Percentiles rank a stretch among this genome's conserved stretches.
Conservation (phyloP, 2,888 invertebrate genomes). For the Acrocera orbiculus region DNA sequence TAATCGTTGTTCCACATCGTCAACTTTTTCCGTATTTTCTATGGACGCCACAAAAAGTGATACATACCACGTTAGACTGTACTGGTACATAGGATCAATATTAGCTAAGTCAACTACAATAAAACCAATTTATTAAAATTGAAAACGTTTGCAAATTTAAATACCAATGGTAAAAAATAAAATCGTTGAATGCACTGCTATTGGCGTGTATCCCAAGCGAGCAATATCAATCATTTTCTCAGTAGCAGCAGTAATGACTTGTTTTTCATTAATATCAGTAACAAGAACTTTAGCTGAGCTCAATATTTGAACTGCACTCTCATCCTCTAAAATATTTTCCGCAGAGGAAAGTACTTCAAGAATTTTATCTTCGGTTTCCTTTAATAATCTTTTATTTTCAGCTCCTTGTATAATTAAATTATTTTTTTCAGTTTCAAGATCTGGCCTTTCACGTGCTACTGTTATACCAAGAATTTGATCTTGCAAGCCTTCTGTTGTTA, state of each 20-base stretch:
- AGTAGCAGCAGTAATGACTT: conserved; percentile 73
- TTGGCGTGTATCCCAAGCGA: conserved; percentile 72
- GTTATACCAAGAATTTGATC: conserved; percentile 81
- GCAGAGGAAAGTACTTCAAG: conserved; percentile 55
- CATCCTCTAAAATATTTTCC: conserved; percentile 76
- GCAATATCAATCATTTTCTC: conserved; percentile 78
- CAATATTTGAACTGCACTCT: conserved; percentile 72
- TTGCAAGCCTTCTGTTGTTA: conserved; percentile 72
- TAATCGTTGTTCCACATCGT: conserved; percentile 57
- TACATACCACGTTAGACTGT: conserved; percentile 87
- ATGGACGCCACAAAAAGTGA: conserved; percentile 72
- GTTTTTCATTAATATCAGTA: conserved; percentile 83
- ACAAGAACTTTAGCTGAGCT: conserved; percentile 79
- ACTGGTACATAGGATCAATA: conserved; percentile 96
- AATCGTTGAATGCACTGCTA: conserved; percentile 75
- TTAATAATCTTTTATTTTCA: conserved; percentile 59
- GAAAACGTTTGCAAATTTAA: neutral
- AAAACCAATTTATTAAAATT: too few relatives aligned
- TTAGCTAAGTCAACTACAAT: conserved; percentile 61
- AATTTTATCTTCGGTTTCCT: conserved; percentile 85
- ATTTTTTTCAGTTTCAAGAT: conserved; percentile 79
- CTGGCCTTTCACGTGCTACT: conserved; percentile 80
- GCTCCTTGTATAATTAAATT: conserved; percentile 75
- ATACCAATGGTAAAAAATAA: conserved; percentile 79
- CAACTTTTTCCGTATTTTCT: conserved; percentile 70